Evolutionary conservation across 2,113 vertebrate species (phyloP).

Genomic region (Uropsilus gracilis): DNA sequence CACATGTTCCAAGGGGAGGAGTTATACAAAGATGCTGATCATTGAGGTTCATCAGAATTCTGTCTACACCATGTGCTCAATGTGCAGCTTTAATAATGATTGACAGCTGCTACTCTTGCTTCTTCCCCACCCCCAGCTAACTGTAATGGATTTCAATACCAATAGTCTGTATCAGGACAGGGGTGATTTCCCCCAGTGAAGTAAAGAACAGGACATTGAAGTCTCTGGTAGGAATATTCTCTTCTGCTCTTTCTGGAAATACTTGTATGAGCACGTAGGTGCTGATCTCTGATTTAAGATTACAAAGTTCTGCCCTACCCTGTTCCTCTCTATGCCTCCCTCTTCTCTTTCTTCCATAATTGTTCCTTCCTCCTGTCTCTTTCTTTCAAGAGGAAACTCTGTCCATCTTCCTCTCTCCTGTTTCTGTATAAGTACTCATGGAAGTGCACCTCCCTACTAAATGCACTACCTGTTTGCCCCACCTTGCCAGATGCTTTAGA

Average conservation of each 20-base stretch:
- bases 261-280: background rate
- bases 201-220: background rate
- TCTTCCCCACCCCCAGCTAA: background rate
- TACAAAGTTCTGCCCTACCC: background rate
- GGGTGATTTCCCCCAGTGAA: background rate
- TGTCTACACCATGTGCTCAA: fast-evolving
- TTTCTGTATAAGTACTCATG: fast-evolving
- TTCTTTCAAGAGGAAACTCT: background rate
- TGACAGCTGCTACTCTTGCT: background rate
- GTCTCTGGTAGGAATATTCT: background rate
- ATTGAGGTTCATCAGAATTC: background rate
- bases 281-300: background rate
- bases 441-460: background rate
- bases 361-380: background rate
- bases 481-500: background rate
- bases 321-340: background rate
- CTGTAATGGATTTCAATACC: background rate
- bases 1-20: background rate
- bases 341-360: background rate
- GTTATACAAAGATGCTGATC: background rate
- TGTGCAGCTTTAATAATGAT: background rate
- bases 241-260: background rate
- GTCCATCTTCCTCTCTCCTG: fast-evolving
- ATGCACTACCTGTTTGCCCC: background rate
- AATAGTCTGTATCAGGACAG: background rate